Conservation (phyloP, 2,888 invertebrate genomes). For the Dorcus hopei region DNA sequence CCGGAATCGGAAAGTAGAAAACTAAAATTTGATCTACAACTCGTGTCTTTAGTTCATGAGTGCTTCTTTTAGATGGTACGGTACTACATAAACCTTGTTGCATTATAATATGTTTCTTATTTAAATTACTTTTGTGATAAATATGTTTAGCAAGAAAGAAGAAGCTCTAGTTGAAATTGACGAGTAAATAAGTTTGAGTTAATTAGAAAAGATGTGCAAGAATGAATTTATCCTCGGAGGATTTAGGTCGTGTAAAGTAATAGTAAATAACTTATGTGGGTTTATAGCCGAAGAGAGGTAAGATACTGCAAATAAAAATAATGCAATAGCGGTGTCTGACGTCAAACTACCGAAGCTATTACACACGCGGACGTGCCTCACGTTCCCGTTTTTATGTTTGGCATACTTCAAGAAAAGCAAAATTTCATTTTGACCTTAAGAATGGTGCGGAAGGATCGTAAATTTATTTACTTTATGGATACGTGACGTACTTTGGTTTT, state of each 20-base stretch:
- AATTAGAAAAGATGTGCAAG: too few relatives aligned
- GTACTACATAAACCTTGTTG: too few relatives aligned
- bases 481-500: neutral
- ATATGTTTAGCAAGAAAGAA: too few relatives aligned
- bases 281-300: conserved; percentile 29
- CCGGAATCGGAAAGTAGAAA: too few relatives aligned
- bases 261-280: conserved; percentile 34
- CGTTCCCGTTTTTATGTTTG: conserved; percentile 22
- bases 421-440: conserved; percentile 18
- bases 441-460: neutral
- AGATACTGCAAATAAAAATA: conserved; percentile 36
- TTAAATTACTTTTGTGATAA: too few relatives aligned
- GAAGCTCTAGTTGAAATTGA: too few relatives aligned
- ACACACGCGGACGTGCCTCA: conserved; percentile 19
- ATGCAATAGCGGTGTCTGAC: conserved; percentile 37
- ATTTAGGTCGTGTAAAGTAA: neutral
- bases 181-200: too few relatives aligned
- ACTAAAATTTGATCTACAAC: too few relatives aligned
- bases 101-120: too few relatives aligned
- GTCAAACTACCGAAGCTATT: conserved; percentile 28
- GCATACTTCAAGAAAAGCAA: conserved; percentile 20
- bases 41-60: too few relatives aligned
- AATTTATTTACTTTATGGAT: neutral
- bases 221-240: neutral
- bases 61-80: too few relatives aligned